These are phyloP conservation scores for Caenorhabditis sinica DNA, from an alignment of 2,888 invertebrate species.

Conservation along the genomic window DNA sequence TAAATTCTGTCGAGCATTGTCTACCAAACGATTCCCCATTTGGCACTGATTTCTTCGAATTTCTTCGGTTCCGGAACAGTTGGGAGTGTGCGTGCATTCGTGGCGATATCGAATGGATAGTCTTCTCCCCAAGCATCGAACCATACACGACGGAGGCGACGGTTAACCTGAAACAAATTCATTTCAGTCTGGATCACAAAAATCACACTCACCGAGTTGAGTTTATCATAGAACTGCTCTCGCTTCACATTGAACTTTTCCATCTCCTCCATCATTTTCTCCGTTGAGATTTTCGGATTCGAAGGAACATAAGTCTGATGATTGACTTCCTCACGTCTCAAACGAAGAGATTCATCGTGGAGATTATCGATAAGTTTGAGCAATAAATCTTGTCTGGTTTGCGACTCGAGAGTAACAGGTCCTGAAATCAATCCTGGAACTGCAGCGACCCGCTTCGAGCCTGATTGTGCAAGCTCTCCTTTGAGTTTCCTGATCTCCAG, in stretches of 20 bases:
- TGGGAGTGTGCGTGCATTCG: not conserved
- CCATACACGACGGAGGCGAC: slow-evolving; percentile 76
- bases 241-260: slow-evolving; percentile 56
- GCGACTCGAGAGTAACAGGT: slow-evolving; percentile 55
- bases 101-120: slow-evolving; percentile 54
- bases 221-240: slow-evolving; percentile 54
- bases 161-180: slow-evolving; percentile 68
- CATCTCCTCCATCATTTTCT: slow-evolving; percentile 54
- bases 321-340: slow-evolving; percentile 59
- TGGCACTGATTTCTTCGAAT: slow-evolving; percentile 52
- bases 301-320: slow-evolving; percentile 59
- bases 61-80: slow-evolving; percentile 40
- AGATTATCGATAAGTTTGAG: slow-evolving; percentile 60
- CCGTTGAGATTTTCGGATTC: slow-evolving; percentile 48
- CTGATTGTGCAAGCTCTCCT: slow-evolving; percentile 63
- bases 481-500: slow-evolving; percentile 58
- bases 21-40: slow-evolving; percentile 68
- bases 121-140: slow-evolving; percentile 63
- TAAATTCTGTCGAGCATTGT: not conserved
- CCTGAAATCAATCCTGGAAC: slow-evolving; percentile 65
- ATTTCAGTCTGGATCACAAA: not conserved
- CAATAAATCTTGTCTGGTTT: slow-evolving; percentile 53
- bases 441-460: slow-evolving; percentile 51
- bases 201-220: slow-evolving; percentile 48
- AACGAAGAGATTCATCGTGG: slow-evolving; percentile 58